Evolutionary conservation across 1,140 invertebrate species (phyloP).

Genomic region (Drosophila navojoa): DNA sequence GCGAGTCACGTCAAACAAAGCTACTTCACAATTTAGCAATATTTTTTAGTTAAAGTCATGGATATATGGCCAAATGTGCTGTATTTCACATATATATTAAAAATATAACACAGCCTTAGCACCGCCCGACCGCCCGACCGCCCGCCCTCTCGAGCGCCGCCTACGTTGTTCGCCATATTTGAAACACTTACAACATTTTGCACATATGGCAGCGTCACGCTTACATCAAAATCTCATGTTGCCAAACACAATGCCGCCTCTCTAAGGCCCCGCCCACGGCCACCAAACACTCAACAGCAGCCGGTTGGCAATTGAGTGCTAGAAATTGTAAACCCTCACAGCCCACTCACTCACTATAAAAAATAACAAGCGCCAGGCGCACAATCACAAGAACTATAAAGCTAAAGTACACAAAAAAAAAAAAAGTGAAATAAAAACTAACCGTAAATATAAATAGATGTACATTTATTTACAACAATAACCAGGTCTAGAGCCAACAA

Average conservation of each 20-base stretch:
- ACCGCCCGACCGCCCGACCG: neutral
- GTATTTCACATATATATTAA: neutral
- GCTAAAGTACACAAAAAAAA: constrained; percentile 27
- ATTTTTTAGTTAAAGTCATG: constrained; percentile 22
- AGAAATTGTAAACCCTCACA: constrained; percentile 42
- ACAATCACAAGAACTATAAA: constrained; percentile 20
- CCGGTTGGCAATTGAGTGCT: constrained; percentile 32
- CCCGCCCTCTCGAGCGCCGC: neutral
- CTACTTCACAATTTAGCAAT: constrained; percentile 1
- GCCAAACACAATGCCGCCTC: constrained; percentile 28
- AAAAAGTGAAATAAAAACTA: too few species aligned
- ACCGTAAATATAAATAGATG: neutral
- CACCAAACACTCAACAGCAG: constrained; percentile 40
- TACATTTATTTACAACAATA: constrained; percentile 6
- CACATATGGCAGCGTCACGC: constrained; percentile 54
- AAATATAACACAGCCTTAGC: neutral
- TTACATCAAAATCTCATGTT: constrained; percentile 65
- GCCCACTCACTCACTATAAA: constrained; percentile 12
- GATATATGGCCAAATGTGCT: neutral
- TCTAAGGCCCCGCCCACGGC: neutral
- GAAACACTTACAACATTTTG: constrained; percentile 27
- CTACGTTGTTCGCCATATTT: constrained; percentile 10
- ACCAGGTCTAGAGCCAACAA: constrained; percentile 38
- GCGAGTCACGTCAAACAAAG: constrained; percentile 14
- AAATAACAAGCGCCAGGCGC: constrained; percentile 15